Evolutionary conservation across 1,140 invertebrate species (phyloP).

Genomic region (Drosophila kurseongensis): DNA sequence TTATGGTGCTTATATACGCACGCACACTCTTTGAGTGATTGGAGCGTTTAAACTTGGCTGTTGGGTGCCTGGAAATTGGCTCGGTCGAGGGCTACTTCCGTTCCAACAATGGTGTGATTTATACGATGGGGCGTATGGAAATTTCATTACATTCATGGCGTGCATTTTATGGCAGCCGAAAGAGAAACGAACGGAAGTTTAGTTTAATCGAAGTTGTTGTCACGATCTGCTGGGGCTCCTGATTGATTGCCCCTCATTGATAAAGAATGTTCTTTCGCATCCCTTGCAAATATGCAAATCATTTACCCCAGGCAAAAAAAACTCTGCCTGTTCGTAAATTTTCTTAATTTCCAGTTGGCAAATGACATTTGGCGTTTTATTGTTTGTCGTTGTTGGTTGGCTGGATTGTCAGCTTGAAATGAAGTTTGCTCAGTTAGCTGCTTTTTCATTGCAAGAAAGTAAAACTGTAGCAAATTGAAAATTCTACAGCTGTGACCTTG

Average conservation of each 20-base stretch:
- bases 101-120: conserved; percentile 77
- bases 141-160: conserved; percentile 66
- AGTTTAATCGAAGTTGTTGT: conserved; percentile 79
- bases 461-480: conserved; percentile 65
- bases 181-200: conserved; percentile 63
- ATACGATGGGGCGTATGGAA: conserved; percentile 59
- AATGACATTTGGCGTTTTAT: conserved; percentile 67
- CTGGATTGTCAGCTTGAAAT: conserved; percentile 32
- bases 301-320: conserved; percentile 1
- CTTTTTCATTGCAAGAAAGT: conserved; percentile 9
- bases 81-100: conserved; percentile 63
- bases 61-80: conserved; percentile 33
- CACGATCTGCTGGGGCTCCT: conserved; percentile 59
- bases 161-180: conserved; percentile 48
- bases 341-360: conserved; percentile 68
- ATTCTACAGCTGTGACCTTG: conserved; percentile 57
- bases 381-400: conserved; percentile 36
- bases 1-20: conserved; percentile 57
- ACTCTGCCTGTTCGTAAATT: conserved; percentile 26
- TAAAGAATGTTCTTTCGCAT: conserved; percentile 31
- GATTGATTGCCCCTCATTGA: conserved; percentile 76
- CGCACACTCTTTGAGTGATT: conserved; percentile 57
- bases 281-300: conserved; percentile 54
- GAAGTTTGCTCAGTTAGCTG: conserved; percentile 33
- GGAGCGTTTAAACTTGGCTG: conserved; percentile 50